Percentiles rank a stretch among this genome's conserved stretches.
Evolutionary conservation across 2,113 vertebrate genomes (phyloP).

Genomic region (Gadus chalcogrammus): DNA sequence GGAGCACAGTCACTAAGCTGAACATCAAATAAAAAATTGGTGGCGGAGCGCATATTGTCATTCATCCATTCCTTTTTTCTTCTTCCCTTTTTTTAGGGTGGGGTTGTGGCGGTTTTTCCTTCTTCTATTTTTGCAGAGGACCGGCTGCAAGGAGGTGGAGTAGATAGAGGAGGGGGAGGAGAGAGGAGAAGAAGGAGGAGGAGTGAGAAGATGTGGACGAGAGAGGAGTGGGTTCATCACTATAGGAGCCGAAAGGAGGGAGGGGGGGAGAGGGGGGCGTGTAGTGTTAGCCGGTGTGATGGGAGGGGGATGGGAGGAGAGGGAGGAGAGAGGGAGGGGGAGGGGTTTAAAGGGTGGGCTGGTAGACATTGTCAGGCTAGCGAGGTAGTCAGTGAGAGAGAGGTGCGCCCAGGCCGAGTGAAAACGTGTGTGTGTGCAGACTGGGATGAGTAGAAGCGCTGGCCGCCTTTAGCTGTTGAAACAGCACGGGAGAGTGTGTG

Average conservation of each 20-base stretch:
- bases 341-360: conserved; percentile 73
- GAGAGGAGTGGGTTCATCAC: conserved; percentile 53
- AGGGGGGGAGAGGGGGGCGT: conserved; percentile 34
- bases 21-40: no score
- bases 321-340: conserved; percentile 46
- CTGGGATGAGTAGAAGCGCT: conserved; percentile 79
- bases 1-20: no score
- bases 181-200: conserved; percentile 25
- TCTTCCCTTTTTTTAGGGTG: no score
- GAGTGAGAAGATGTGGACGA: conserved; percentile 49
- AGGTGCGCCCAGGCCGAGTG: conserved; percentile 56
- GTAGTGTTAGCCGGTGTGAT: conserved; percentile 27
- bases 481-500: conserved; percentile 63
- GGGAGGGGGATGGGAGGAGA: conserved; percentile 31
- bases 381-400: conserved; percentile 60
- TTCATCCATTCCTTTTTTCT: no score
- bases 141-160: no score
- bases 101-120: no score
- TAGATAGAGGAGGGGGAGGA: no score
- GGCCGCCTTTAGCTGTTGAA: conserved; percentile 75
- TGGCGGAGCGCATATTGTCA: no score
- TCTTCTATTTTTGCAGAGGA: no score
- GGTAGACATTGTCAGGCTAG: conserved; percentile 73
- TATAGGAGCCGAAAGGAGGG: conserved; percentile 44
- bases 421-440: conserved; percentile 67